Evolutionary conservation across 2,113 vertebrate genomes (phyloP), one percentile per base, ranked within the genome.

Genomic region (Echinops telfairi): DNA sequence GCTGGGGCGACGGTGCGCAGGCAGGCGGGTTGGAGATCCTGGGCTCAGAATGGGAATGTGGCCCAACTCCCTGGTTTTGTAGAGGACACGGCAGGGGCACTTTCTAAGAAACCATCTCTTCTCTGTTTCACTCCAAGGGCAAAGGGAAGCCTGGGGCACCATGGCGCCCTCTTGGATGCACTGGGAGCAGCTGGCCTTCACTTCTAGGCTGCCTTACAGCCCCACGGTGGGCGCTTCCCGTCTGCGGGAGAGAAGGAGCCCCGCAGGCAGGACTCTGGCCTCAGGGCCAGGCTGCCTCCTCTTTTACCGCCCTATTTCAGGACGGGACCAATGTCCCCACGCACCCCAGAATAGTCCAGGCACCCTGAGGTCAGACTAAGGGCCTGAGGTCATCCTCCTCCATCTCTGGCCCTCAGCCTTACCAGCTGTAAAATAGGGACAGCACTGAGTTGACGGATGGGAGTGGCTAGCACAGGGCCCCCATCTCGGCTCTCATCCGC

Each of bases 61-160:
- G n/a, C 36, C 3, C 0, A n/a, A n/a, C 0, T 0, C 25, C 8
- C 17, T 17, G 33, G 7, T 1, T 5, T 17, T 68, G 29, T 22
- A 0, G 25, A 0, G 62, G 80, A 0, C 0, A 8, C 29, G 31
- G 15, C 2, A 11, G 0, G 0, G 40, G 60, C 12, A 53, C 1
- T 36, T 17, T 6, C 58, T 11, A 31, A 11, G 36, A 2, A 23
- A 22, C 33, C 57, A 40, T 6, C 22, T 76, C 33, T 77, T 29
- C 40, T 22, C 88, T 12, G 0, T 29, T 36, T 5, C 25, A 29
- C 79, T 36, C 29, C 4, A 0, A 16, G n/a, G 23, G 25, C 2
- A 12, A 27, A 40, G 36, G 27, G 23, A 16, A 43, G 60, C 6
- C 31, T 0, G 2, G 10, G 80, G 36, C 2, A 12, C 20, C 0